phyloP scores from a whole-genome alignment of 2,888 invertebrate species.

The Hirtodrosophila duncani region DNA sequence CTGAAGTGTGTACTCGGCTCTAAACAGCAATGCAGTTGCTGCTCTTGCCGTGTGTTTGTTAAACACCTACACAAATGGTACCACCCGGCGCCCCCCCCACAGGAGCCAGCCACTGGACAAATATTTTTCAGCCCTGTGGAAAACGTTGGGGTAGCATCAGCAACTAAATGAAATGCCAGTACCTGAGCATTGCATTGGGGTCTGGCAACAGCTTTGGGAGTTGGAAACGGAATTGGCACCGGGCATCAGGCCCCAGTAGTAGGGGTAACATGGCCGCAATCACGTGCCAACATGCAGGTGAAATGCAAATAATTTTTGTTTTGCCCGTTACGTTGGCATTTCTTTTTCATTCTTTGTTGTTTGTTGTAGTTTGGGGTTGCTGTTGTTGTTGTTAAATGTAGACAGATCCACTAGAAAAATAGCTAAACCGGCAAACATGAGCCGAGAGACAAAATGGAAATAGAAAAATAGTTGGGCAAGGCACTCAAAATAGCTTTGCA shows the following conservation, averaged over 20 bases:
- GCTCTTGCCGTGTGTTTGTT: constrained; percentile 49
- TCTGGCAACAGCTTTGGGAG: neutral
- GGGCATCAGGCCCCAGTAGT: too few species aligned
- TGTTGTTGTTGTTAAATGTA: constrained; percentile 30
- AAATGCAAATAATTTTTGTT: constrained; percentile 69
- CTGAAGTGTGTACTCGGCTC: constrained; percentile 55
- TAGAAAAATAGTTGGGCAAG: constrained; percentile 12
- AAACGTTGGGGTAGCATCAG: constrained; percentile 28
- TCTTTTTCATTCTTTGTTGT: constrained; percentile 7
- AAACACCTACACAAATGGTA: constrained; percentile 63
- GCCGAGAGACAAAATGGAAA: constrained; percentile 32
- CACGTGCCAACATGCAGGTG: constrained; percentile 70
- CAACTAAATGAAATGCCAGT: constrained; percentile 51
- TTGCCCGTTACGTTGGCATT: constrained; percentile 46
- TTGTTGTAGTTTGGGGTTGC: constrained; percentile 1
- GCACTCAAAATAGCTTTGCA: constrained; percentile 24
- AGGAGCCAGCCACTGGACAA: constrained; percentile 39
- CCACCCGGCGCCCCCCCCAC: neutral
- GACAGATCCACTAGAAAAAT: constrained; percentile 22
- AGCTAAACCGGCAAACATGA: constrained; percentile 49
- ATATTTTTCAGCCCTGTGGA: constrained; percentile 53
- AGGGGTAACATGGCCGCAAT: constrained; percentile 50
- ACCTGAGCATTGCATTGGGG: neutral
- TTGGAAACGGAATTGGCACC: neutral
- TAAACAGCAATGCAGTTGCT: constrained; percentile 49